A percentile compares a stretch with the other conserved stretches of the same genome.
Evolutionary conservation across 2,113 vertebrate species (phyloP).

Genomic region (Ia io): DNA sequence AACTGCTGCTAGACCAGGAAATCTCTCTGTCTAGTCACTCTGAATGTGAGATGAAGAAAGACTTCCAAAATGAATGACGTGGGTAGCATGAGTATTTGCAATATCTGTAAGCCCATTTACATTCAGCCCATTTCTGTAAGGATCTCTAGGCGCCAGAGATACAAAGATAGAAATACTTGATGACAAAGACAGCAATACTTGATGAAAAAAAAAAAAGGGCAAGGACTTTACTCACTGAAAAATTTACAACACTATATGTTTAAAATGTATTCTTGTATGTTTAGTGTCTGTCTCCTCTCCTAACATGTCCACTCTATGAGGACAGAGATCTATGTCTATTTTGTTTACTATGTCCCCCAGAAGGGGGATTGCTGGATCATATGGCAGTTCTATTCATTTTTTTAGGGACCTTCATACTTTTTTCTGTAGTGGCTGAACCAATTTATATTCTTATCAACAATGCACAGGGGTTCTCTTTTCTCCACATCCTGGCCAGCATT

Average conservation of each 20-base stretch:
- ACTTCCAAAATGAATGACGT: background rate
- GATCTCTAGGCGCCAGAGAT: background rate
- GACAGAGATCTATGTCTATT: background rate
- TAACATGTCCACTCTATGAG: background rate
- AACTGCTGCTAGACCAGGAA: background rate
- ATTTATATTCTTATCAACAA: background rate
- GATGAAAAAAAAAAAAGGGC: background rate
- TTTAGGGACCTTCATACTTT: background rate
- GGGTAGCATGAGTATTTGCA: background rate
- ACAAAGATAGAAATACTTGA: background rate
- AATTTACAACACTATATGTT: background rate
- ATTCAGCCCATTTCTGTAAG: background rate
- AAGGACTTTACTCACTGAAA: background rate
- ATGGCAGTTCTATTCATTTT: background rate
- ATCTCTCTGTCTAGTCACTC: background rate
- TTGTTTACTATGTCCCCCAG: background rate
- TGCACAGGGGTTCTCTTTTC: background rate
- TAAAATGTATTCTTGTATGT: background rate
- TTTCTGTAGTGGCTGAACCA: background rate
- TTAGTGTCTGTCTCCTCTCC: background rate
- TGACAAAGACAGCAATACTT: background rate
- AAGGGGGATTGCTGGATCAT: background rate
- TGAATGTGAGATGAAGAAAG: background rate
- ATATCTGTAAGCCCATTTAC: background rate
- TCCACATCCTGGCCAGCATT: background rate